Conservation (phyloP, 1,140 invertebrate genomes). For the Propsilocerus akamusi region DNA sequence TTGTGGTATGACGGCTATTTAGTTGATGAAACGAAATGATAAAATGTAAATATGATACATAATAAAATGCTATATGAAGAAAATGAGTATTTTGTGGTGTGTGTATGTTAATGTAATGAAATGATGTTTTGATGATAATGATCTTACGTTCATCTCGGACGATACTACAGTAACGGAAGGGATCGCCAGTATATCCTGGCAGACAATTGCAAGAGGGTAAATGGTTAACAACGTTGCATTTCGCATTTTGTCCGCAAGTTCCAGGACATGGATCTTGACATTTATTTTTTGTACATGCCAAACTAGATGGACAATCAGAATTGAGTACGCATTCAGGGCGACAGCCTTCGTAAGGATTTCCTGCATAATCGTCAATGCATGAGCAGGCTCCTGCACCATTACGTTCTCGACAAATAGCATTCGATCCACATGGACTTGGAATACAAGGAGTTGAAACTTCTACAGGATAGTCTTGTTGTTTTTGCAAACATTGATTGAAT, state of each 20-base stretch:
- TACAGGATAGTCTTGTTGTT: constrained; percentile 22
- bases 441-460: constrained; percentile 38
- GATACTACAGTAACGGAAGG: constrained; percentile 37
- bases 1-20: constrained; percentile 20
- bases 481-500: constrained; percentile 39
- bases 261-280: constrained; percentile 60
- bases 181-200: constrained; percentile 43
- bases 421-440: constrained; percentile 58
- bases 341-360: constrained; percentile 55
- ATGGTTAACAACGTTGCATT: constrained; percentile 56
- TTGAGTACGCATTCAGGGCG: constrained; percentile 54
- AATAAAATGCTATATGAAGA: no score
- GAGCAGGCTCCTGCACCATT: constrained; percentile 49
- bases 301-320: constrained; percentile 45
- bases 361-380: constrained; percentile 44
- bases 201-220: constrained; percentile 50
- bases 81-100: background rate
- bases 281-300: constrained; percentile 50
- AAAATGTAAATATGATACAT: no score
- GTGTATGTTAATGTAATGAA: constrained; percentile 2
- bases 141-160: constrained; percentile 34
- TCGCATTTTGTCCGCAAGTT: constrained; percentile 50
- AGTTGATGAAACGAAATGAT: no score
- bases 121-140: no score
- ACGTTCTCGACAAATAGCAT: constrained; percentile 45